Evolutionary conservation across 1,140 invertebrate species (phyloP).

Genomic region (Drosophila micromelanica): DNA sequence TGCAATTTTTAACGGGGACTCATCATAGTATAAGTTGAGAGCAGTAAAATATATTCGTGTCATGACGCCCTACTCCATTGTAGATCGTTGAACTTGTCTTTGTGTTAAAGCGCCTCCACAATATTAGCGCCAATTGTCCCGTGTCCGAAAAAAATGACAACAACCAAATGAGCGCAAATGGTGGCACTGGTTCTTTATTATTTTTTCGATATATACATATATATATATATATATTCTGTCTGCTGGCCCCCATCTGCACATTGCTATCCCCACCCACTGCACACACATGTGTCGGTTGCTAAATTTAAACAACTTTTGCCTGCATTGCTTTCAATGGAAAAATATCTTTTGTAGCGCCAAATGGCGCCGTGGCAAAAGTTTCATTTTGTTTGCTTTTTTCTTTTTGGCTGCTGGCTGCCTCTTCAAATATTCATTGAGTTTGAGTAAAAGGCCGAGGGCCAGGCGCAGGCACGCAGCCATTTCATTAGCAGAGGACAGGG

Average conservation of each 20-base stretch:
- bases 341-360: constrained; percentile 81
- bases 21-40: too few relatives aligned
- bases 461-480: constrained; percentile 31
- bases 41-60: too few relatives aligned
- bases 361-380: constrained; percentile 78
- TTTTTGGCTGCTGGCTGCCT: constrained; percentile 37
- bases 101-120: constrained; percentile 42
- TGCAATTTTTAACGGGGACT: too few relatives aligned
- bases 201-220: background rate
- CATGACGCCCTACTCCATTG: too few relatives aligned
- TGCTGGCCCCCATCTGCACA: constrained; percentile 18
- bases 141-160: constrained; percentile 44
- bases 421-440: constrained; percentile 82
- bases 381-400: constrained; percentile 51
- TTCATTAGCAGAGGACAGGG: constrained; percentile 46
- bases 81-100: constrained; percentile 64
- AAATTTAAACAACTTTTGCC: constrained; percentile 77
- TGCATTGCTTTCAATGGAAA: constrained; percentile 76
- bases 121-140: constrained; percentile 72
- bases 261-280: constrained; percentile 47
- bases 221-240: constrained; percentile 10
- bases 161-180: constrained; percentile 31
- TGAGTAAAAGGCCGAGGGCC: constrained; percentile 67
- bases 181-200: constrained; percentile 27
- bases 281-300: constrained; percentile 68